A percentile compares a stretch with the other conserved stretches of the same genome.
These are phyloP conservation scores for Athene noctua DNA, from an alignment of 2,113 vertebrate species.

Conservation along the genomic window DNA sequence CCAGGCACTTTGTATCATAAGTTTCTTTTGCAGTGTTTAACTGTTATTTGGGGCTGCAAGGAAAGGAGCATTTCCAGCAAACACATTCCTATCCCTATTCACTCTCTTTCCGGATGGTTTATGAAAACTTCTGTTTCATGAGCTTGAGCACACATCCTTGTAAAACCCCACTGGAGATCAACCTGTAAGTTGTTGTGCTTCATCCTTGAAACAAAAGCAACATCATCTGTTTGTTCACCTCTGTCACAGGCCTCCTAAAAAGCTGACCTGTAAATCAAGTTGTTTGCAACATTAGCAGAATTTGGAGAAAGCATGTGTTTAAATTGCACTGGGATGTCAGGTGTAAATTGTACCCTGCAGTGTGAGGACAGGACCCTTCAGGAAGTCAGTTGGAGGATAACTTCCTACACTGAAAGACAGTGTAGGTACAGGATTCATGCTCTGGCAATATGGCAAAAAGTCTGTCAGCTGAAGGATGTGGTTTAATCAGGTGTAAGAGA, in stretches of 20 bases:
- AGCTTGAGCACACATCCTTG: background rate
- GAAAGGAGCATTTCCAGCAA: background rate
- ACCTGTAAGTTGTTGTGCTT: background rate
- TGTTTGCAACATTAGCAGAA: background rate
- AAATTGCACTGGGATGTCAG: background rate
- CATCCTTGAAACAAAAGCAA: background rate
- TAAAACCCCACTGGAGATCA: background rate
- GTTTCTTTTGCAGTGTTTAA: background rate
- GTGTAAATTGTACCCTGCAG: background rate
- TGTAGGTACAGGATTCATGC: background rate
- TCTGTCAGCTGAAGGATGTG: background rate
- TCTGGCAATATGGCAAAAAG: background rate
- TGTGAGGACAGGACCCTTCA: background rate
- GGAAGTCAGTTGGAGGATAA: background rate
- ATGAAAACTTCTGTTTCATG: background rate
- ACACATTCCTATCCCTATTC: background rate
- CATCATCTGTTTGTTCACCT: background rate
- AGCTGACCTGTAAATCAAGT: background rate
- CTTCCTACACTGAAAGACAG: background rate
- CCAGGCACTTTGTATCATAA: background rate
- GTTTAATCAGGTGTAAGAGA: background rate
- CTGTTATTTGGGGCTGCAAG: background rate
- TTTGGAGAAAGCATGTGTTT: background rate
- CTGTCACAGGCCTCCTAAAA: accelerated
- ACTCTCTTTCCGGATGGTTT: background rate